These are phyloP conservation scores for Parnassius orleans DNA, from an alignment of 2,888 invertebrate species.

Conservation along the genomic window DNA sequence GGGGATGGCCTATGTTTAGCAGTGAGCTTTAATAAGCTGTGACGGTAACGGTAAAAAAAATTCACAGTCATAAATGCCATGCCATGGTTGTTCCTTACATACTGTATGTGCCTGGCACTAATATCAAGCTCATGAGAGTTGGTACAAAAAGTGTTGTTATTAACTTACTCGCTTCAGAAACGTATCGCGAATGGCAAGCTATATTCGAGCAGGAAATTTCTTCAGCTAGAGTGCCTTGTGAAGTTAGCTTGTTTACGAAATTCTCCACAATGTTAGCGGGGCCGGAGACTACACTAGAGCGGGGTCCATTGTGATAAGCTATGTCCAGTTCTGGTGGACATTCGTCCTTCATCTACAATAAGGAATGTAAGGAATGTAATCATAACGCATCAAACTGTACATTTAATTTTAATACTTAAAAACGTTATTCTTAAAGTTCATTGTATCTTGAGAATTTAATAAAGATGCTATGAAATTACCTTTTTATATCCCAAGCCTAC, in stretches of 20 bases:
- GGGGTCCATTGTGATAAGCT: neutral
- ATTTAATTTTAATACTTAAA: too few relatives aligned
- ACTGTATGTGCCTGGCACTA: too few relatives aligned
- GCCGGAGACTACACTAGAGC: neutral
- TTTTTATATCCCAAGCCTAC: slow-evolving; percentile 74
- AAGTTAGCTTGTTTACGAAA: neutral
- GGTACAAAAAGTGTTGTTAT: too few relatives aligned
- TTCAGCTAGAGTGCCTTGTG: neutral
- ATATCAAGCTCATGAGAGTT: too few relatives aligned
- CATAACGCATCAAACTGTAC: too few relatives aligned
- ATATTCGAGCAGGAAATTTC: neutral
- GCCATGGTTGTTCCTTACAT: too few relatives aligned
- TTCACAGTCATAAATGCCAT: too few relatives aligned
- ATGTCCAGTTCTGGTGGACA: neutral
- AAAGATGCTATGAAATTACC: neutral
- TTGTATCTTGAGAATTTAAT: too few relatives aligned
- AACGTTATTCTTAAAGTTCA: too few relatives aligned
- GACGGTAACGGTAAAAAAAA: too few relatives aligned
- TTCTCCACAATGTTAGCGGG: neutral
- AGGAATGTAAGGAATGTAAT: neutral
- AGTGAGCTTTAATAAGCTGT: too few relatives aligned
- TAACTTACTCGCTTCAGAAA: neutral
- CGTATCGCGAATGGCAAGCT: neutral
- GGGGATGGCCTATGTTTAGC: too few relatives aligned
- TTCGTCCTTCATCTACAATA: neutral